These are phyloP conservation scores for Ceratotherium simum DNA, from an alignment of 2,113 vertebrate species.

Conservation along the genomic window DNA sequence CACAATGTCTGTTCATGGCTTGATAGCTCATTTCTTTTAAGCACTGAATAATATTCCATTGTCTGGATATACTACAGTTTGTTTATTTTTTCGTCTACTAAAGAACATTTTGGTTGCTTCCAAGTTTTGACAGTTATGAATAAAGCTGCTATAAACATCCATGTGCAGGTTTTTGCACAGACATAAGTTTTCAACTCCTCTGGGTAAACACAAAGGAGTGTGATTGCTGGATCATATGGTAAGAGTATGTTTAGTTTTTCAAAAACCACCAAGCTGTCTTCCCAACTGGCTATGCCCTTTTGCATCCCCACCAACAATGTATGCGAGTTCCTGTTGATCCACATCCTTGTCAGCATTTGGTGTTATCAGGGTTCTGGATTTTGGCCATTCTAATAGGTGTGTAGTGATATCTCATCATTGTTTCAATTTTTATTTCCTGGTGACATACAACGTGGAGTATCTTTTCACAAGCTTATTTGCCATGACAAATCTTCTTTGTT, in stretches of 20 bases:
- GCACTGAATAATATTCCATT: neutral
- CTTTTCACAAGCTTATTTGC: neutral
- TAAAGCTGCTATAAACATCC: neutral
- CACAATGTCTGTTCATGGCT: neutral
- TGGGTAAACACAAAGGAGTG: neutral
- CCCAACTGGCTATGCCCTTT: neutral
- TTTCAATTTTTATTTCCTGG: neutral
- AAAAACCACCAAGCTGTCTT: neutral
- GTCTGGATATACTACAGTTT: neutral
- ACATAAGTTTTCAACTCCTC: neutral
- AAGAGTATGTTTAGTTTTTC: neutral
- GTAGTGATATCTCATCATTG: neutral
- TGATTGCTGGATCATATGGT: neutral
- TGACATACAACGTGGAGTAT: neutral
- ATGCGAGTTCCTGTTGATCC: neutral
- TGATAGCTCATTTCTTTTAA: neutral
- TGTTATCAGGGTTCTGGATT: neutral
- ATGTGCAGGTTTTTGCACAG: neutral
- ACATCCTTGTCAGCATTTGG: neutral
- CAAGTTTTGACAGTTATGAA: neutral
- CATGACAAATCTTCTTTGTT: neutral
- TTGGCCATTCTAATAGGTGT: neutral
- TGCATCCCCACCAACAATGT: neutral
- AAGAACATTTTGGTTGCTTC: neutral
- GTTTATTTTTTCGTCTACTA: neutral